A percentile compares a stretch with the other conserved stretches of the same genome.
phyloP scores from a whole-genome alignment of 2,888 invertebrate genomes.

The Sericinus montela region DNA sequence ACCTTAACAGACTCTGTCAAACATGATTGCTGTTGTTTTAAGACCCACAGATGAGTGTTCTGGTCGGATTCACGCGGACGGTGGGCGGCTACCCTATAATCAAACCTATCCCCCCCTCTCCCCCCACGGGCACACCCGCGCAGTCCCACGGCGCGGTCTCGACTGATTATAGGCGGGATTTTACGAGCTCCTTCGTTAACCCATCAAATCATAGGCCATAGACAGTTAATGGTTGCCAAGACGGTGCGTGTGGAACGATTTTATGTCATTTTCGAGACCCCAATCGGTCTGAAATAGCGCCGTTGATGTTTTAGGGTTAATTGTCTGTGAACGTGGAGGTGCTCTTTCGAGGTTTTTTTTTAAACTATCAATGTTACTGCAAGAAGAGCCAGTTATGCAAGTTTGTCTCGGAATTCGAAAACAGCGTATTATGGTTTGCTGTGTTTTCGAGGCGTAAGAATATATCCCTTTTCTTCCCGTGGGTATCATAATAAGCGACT shows the following conservation, averaged over 20 bases:
- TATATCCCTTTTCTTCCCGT: too few relatives aligned
- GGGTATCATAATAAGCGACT: too few relatives aligned
- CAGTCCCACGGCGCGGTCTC: constrained; percentile 37
- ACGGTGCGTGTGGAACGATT: constrained; percentile 50
- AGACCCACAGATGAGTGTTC: constrained; percentile 38
- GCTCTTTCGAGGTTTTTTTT: not conserved
- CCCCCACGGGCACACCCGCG: not conserved
- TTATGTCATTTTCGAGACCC: constrained; percentile 59
- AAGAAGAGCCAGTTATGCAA: too few relatives aligned
- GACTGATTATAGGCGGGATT: constrained; percentile 66
- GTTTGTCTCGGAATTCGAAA: too few relatives aligned
- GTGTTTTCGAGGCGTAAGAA: too few relatives aligned
- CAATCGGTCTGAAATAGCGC: constrained; percentile 33
- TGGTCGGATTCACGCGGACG: constrained; percentile 43
- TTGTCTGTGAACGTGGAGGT: constrained; percentile 48
- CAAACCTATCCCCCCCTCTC: constrained; percentile 40
- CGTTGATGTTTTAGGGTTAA: constrained; percentile 45
- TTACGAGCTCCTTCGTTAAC: constrained; percentile 71
- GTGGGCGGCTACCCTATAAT: constrained; percentile 75
- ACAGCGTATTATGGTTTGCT: too few relatives aligned
- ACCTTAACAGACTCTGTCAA: constrained; percentile 14
- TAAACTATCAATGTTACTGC: not conserved
- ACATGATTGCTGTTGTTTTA: constrained; percentile 41
- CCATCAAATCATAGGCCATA: constrained; percentile 71
- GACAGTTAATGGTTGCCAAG: constrained; percentile 48